These are phyloP conservation scores for Stegostoma tigrinum DNA, from an alignment of 2,113 vertebrate species.

Conservation along the genomic window DNA sequence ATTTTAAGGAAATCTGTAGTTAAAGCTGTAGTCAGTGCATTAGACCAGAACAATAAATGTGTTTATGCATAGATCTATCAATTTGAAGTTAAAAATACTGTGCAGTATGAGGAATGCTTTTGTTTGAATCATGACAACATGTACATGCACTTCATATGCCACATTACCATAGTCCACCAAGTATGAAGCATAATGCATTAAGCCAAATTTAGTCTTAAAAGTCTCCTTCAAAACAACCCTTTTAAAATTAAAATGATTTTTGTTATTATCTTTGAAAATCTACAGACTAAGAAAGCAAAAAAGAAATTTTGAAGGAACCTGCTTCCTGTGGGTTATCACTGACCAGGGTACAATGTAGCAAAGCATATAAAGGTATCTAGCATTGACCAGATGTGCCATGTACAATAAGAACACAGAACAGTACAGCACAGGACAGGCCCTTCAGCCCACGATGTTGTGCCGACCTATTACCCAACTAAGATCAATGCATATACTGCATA, in stretches of 20 bases:
- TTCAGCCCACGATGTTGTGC: no score
- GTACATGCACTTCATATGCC: neutral
- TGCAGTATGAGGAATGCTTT: neutral
- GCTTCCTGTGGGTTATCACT: no score
- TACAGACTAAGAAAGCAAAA: neutral
- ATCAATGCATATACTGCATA: no score
- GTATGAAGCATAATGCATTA: neutral
- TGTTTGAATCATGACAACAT: neutral
- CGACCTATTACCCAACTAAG: no score
- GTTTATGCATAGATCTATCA: neutral
- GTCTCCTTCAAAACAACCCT: neutral
- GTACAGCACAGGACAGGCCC: no score
- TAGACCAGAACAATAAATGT: neutral
- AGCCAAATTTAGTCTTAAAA: neutral
- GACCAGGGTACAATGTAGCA: no score
- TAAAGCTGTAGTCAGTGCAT: neutral
- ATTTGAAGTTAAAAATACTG: slow-evolving; percentile 16
- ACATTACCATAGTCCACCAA: neutral
- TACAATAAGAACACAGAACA: no score
- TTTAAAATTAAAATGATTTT: neutral
- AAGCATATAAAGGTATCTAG: no score
- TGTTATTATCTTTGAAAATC: neutral
- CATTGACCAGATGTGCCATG: no score
- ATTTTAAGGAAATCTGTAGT: neutral
- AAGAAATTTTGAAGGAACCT: neutral